Percentiles rank a stretch among this genome's conserved stretches.
phyloP scores from a whole-genome alignment of 2,888 invertebrate genomes.

The Halictus quadricinctus region DNA sequence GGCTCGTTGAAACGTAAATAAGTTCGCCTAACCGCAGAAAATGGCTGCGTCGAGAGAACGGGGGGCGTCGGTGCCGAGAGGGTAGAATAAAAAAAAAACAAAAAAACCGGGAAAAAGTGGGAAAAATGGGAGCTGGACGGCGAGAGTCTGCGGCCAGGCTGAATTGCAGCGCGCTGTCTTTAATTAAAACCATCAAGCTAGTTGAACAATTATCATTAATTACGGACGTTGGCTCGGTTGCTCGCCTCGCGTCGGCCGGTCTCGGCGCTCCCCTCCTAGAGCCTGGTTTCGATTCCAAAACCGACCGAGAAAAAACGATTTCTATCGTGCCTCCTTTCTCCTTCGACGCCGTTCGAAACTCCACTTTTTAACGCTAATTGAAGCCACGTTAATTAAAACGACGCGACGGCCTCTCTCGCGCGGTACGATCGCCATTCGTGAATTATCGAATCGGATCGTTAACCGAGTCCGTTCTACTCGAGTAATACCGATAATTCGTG shows the following conservation, averaged over 20 bases:
- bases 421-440: conserved; percentile 12
- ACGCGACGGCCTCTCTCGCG: conserved; percentile 7
- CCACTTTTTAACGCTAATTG: conserved; percentile 39
- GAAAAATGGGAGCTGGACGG: conserved; percentile 42
- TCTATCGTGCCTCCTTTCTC: conserved; percentile 19
- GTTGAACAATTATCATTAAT: conserved; percentile 78
- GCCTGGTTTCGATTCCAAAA: conserved; percentile 42
- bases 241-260: conserved; percentile 47
- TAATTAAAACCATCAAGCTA: conserved; percentile 76
- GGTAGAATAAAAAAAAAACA: not conserved
- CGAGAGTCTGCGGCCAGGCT: conserved; percentile 38
- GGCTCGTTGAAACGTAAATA: conserved; percentile 45
- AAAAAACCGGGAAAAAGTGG: conserved; percentile 11
- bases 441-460: conserved; percentile 16
- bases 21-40: conserved; percentile 34
- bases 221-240: conserved; percentile 65
- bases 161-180: conserved; percentile 72
- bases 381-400: conserved; percentile 47
- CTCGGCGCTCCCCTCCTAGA: conserved; percentile 23
- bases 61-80: not conserved
- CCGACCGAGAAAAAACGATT: not conserved
- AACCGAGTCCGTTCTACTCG: not conserved
- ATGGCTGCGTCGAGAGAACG: conserved; percentile 1
- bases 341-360: not conserved
- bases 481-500: not conserved